Evolutionary conservation across 2,797 vertebrate genomes (phyloP), one percentile per base, ranked within the genome.

Genomic region (Anomalospiza imberbis): DNA sequence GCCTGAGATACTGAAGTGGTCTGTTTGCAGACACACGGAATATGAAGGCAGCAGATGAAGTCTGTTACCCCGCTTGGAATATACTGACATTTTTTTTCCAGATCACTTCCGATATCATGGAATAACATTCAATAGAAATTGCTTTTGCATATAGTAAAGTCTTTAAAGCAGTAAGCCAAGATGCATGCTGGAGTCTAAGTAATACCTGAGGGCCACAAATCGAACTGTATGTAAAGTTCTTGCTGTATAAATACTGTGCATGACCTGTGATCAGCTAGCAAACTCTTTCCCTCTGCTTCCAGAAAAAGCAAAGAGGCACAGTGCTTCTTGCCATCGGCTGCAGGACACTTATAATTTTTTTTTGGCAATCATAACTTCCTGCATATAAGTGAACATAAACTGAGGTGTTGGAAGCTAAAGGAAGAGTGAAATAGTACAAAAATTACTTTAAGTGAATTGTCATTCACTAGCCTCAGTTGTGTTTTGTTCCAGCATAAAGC

Each of bases 321-420:
- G 9, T 5, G 10, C 47, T 57, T 73, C 36, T 76, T 25, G 4
- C 26, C 17, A 17, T 62, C 10, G 51, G 12, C 31, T 60, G 13
- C 50, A 66, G 36, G 25, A 19, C 7, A 20, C 25, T 60, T 36
- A 3, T 0, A 1, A 34, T 3, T 10, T 40, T 48, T 60, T 88
- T 60, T 78, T n/a, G 4, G 4, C 34, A 16, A 0, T 48, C 53
- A 13, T 51, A 11, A 21, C 48, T 70, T 79, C 18, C 22, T 58
- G 36, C 2, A 0, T 44, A 0, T 19, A 16, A 62, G 10, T 17
- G 31, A 20, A 29, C 12, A 10, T 42, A 32, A 79, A 67, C 4
- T 11, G 31, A 34, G 12, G 28, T 22, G 4, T 1, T 34, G 13
- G 40, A 70, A 44, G 17, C 55, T 79, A 32, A 51, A 66, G 53